A percentile compares a stretch with the other conserved stretches of the same genome.
Evolutionary conservation across 2,797 vertebrate genomes (phyloP).

Genomic region (Mormyrops attenuatus): DNA sequence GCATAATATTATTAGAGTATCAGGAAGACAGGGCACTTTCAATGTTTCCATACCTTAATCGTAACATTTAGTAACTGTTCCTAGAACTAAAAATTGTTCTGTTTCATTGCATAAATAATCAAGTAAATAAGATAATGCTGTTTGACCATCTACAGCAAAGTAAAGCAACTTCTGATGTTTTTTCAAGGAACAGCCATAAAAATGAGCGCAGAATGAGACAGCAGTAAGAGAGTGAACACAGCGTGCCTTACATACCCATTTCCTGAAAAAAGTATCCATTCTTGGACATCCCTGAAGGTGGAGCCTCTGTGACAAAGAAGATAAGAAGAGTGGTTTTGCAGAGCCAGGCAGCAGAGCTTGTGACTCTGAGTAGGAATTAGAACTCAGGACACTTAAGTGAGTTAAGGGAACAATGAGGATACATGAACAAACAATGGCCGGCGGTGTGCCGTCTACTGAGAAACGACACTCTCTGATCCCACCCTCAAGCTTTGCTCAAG

Average conservation of each 20-base stretch:
- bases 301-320: conserved; percentile 64
- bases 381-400: not conserved
- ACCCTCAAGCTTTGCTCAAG: not conserved
- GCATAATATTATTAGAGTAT: not conserved
- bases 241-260: conserved; percentile 71
- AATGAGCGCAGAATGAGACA: not conserved
- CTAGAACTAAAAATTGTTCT: not conserved
- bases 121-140: not conserved
- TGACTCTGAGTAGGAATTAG: not conserved
- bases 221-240: not conserved
- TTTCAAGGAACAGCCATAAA: not conserved
- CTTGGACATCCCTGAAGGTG: conserved; percentile 82
- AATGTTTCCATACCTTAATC: not conserved
- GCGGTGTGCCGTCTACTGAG: not conserved
- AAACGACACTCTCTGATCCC: not conserved
- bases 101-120: not conserved
- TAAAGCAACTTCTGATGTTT: not conserved
- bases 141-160: not conserved
- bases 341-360: not conserved
- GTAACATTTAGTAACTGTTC: not conserved
- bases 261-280: conserved; percentile 92
- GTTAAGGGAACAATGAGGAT: not conserved
- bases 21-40: not conserved
- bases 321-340: conserved; percentile 21
- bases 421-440: not conserved